Evolutionary conservation across 2,113 vertebrate genomes (phyloP).

Genomic region (Eira barbara): DNA sequence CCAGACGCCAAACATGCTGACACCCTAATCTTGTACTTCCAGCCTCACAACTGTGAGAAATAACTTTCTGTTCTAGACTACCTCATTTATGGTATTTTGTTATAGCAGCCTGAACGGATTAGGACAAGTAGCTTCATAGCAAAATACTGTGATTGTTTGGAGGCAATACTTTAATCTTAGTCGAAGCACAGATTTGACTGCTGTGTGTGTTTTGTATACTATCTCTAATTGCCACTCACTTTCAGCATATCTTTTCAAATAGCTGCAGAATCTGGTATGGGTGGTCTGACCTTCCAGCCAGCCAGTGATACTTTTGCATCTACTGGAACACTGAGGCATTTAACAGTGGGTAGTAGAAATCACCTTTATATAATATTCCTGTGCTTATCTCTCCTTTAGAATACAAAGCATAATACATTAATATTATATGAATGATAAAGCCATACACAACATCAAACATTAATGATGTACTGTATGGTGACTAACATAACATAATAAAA

Average conservation of each 20-base stretch:
- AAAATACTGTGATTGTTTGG: not conserved
- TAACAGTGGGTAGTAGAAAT: not conserved
- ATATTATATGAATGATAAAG: not conserved
- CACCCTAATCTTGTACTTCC: not conserved
- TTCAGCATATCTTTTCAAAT: not conserved
- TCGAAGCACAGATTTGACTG: not conserved
- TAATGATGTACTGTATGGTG: too few relatives aligned
- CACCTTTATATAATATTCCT: not conserved
- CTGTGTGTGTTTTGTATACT: not conserved
- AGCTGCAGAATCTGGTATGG: not conserved
- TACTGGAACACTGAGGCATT: not conserved
- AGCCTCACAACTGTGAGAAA: not conserved
- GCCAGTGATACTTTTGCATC: not conserved
- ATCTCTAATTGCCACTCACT: not conserved
- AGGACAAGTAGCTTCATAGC: not conserved
- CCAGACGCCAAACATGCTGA: not conserved
- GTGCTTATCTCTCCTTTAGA: not conserved
- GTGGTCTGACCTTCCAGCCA: not conserved
- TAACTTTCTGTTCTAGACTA: not conserved
- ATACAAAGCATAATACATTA: not conserved
- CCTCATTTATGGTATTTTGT: not conserved
- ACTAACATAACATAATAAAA: too few relatives aligned
- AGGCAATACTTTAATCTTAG: not conserved
- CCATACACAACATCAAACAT: too few relatives aligned
- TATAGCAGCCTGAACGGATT: not conserved